These are phyloP conservation scores for Drosophila quadrilineata DNA, from an alignment of 1,140 invertebrate species.

Conservation along the genomic window DNA sequence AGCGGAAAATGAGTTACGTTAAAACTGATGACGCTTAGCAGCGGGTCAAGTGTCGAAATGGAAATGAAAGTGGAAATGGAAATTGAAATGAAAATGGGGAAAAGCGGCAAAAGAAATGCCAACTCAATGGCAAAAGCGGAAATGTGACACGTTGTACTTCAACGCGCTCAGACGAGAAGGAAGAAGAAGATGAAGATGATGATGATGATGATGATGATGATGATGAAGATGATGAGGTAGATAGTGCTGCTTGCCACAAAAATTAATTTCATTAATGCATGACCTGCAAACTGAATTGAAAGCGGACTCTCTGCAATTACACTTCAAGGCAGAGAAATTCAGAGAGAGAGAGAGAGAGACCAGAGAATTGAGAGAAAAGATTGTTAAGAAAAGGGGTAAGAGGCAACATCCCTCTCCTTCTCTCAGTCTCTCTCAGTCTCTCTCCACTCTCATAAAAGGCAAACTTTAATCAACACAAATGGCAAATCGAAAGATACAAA, in stretches of 20 bases:
- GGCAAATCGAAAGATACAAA: neutral
- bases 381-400: too few species aligned
- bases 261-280: conserved; percentile 79
- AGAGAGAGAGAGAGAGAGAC: neutral
- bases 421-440: neutral
- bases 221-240: conserved; percentile 37
- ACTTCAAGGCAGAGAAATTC: neutral
- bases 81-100: neutral
- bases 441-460: neutral
- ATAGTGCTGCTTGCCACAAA: conserved; percentile 74
- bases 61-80: conserved; percentile 39
- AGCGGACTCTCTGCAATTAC: conserved; percentile 28
- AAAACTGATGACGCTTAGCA: conserved; percentile 41
- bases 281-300: conserved; percentile 42
- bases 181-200: conserved; percentile 28
- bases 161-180: conserved; percentile 24
- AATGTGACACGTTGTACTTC: conserved; percentile 70
- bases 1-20: conserved; percentile 55
- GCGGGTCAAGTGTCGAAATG: conserved; percentile 57
- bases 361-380: too few species aligned
- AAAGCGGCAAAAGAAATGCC: neutral
- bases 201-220: conserved; percentile 8
- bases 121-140: conserved; percentile 46
- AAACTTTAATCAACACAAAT: conserved; percentile 59
- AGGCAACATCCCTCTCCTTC: neutral